Evolutionary conservation across 2,797 vertebrate species (phyloP).

Genomic region (Dendrocincla fuliginosa): DNA sequence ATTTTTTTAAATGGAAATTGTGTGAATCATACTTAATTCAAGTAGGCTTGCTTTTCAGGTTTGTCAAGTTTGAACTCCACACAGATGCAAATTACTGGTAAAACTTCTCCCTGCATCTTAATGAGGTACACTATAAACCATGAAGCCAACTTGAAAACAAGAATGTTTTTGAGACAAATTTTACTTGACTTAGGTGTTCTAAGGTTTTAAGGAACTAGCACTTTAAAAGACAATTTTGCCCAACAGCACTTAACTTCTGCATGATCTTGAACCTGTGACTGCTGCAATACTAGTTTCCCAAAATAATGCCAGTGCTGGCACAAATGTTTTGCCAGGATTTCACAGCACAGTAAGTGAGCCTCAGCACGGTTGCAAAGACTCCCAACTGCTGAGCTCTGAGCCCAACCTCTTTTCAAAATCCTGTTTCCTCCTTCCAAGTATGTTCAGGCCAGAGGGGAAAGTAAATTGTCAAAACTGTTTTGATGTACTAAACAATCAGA

Average conservation of each 20-base stretch:
- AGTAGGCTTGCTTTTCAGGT: conserved; percentile 49
- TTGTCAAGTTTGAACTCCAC: conserved; percentile 61
- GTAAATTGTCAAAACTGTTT: background rate
- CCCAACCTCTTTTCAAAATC: conserved; percentile 45
- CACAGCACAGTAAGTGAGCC: background rate
- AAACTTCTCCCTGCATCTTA: conserved; percentile 55
- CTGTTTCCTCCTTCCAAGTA: conserved; percentile 35
- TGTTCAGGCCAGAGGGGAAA: background rate
- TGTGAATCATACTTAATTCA: conserved; percentile 54
- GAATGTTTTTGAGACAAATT: background rate
- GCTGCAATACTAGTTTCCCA: background rate
- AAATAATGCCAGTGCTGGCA: background rate
- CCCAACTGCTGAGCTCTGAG: conserved; percentile 5
- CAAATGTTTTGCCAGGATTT: background rate
- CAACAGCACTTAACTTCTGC: background rate
- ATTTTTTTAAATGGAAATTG: conserved; percentile 47
- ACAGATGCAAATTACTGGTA: conserved; percentile 61
- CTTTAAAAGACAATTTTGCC: background rate
- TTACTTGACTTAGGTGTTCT: background rate
- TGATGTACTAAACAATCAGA: background rate
- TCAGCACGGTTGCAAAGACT: background rate
- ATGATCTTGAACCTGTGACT: background rate
- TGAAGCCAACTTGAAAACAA: conserved; percentile 12
- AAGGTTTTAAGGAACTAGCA: background rate
- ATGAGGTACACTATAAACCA: conserved; percentile 30